Evolutionary conservation across 2,888 invertebrate species (phyloP), one percentile per base, ranked within the genome.

Genomic region (Tetragonula carbonaria): DNA sequence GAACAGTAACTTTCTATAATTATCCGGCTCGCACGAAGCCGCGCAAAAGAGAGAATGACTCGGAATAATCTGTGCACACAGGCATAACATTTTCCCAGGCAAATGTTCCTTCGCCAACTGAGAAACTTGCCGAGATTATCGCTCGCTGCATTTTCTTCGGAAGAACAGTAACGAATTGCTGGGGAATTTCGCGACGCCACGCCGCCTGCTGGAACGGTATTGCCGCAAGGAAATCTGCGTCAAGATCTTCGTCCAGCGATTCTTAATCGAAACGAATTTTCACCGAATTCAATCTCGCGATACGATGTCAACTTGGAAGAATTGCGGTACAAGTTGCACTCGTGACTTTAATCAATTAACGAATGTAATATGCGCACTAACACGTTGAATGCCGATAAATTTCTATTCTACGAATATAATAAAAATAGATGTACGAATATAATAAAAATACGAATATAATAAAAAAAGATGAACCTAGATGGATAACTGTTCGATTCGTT

Each of bases 1-100:
- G 55, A 55, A 21, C 66, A 18, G 51, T 57, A 63, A 74, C 74
- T 82, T 81, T 74, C 63, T 63, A 81, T 82, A 68, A 82, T 81
- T 80, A 70, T 51, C 18, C 33, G n/a, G 21, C 14, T 50, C 55
- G 73, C 28, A 21, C 8, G 51, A 38, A 53, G 16, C 23, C 57
- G 63, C 63, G 28, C 45, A 45, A 45, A 45, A 45, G 45, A 8
- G 18, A 23, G 28, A 65, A 11, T 33, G 23, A 23, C 45, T 18
- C 23, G 23, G 18, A 33, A 76, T 68, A 59, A 59, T 76, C 57
- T 33, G 50, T 23, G 55, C 53, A 28, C 45, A 21, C 53, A 63
- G 23, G 53, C 70, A 33, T 28, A 55, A 59, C 70, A 63, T 65
- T 65, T 53, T 38, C 74, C 5, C 70, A 13, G 68, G 33, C 33